phyloP scores from a whole-genome alignment of 92 coral and sea anemone species.

The Epizoanthus stellaris region DNA sequence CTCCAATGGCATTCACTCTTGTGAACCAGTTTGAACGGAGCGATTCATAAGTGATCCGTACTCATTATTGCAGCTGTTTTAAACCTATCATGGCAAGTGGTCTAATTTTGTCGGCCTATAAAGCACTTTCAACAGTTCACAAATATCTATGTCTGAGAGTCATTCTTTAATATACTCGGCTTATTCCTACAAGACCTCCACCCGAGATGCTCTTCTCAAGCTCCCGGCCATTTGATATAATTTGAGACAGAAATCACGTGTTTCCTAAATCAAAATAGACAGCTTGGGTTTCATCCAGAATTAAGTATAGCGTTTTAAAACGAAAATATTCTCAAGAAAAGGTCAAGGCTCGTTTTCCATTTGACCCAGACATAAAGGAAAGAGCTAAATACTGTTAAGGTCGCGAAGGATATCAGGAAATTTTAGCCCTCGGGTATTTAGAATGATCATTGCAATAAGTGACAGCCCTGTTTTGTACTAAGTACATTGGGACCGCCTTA shows the following conservation, averaged over 20 bases:
- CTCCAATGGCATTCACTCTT: conserved; percentile 26
- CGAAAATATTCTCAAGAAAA: background rate
- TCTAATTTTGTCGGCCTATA: background rate
- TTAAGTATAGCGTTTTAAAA: background rate
- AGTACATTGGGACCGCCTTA: too few relatives aligned
- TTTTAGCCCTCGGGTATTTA: background rate
- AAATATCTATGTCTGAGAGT: background rate
- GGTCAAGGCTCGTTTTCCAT: background rate
- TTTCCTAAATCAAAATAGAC: conserved; percentile 16
- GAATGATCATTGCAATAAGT: too few relatives aligned
- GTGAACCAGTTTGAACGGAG: background rate
- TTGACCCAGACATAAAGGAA: conserved; percentile 21
- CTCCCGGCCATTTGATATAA: background rate
- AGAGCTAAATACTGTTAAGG: background rate
- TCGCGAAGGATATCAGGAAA: conserved; percentile 7
- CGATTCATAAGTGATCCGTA: conserved; percentile 19
- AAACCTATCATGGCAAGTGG: background rate
- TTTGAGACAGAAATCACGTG: conserved; percentile 19
- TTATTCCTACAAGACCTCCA: background rate
- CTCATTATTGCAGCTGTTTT: conserved; percentile 21
- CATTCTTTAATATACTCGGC: background rate
- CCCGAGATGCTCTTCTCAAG: conserved; percentile 18
- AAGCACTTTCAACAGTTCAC: conserved; percentile 14
- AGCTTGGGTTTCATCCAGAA: conserved; percentile 1
- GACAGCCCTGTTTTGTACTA: too few relatives aligned